Conservation (phyloP, 92 coral and sea anemone genomes). For the Desmophyllum pertusum region DNA sequence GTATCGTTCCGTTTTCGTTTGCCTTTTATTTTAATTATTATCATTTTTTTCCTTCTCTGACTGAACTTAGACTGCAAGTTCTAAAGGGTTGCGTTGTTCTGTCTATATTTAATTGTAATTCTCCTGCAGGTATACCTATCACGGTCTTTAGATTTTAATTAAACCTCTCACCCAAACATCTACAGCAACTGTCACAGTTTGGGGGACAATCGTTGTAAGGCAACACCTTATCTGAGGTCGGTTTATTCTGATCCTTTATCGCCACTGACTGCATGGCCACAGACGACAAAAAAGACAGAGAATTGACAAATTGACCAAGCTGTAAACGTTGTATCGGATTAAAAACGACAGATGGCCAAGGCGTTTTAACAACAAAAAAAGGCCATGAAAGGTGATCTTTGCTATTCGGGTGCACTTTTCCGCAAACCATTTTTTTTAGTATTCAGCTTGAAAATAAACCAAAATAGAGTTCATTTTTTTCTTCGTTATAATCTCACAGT, state of each 20-base stretch:
- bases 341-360: neutral
- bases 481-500: no score
- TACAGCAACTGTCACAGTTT: slow-evolving; percentile 12
- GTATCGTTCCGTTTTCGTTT: slow-evolving; percentile 5
- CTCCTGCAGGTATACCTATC: neutral
- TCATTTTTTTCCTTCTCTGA: neutral
- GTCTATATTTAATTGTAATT: slow-evolving; percentile 8
- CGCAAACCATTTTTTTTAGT: neutral
- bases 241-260: slow-evolving; percentile 29
- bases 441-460: neutral
- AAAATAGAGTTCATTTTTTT: neutral
- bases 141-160: slow-evolving; percentile 15
- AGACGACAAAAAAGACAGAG: slow-evolving; percentile 15
- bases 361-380: neutral
- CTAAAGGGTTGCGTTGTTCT: neutral
- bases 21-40: neutral
- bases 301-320: slow-evolving; percentile 2
- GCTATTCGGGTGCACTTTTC: neutral
- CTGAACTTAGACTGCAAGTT: neutral
- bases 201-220: neutral
- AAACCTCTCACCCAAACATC: slow-evolving; percentile 19
- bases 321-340: slow-evolving; percentile 4
- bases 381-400: neutral
- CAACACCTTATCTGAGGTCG: slow-evolving; percentile 6
- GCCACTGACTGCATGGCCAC: neutral